Evolutionary conservation across 2,113 vertebrate genomes (phyloP), one percentile per base, ranked within the genome.

Genomic region (Coptodon rendalli): DNA sequence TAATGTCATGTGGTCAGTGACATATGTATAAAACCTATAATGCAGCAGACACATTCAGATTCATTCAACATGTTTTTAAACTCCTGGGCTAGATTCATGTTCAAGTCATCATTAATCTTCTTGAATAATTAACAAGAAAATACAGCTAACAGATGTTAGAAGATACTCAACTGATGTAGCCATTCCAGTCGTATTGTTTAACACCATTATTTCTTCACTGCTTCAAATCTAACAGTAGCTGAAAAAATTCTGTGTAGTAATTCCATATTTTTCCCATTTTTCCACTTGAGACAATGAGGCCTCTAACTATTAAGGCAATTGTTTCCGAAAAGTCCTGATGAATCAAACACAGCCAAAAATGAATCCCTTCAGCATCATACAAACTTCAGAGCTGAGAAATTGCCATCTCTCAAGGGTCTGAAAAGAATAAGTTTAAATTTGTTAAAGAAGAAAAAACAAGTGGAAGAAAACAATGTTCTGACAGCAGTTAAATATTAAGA

Each of bases 401-500:
- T 43, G 53, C 12, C 36, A 89, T 88, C 61, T 83, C 85, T 83
- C 81, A 63, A 38, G 59, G 36, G 59, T 68, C 78, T 50, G 27
- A 52, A 63, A 82, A 73, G 19, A 71, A 61, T n/a, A 56, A 43
- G 52, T 71, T 14, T 31, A 82, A 38, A 89, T 52, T 12, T 36
- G 82, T 53, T 24, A 61, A 29, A 36, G 6, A 66, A 56, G 12
- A 38, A 27, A 45, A 3, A 43, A 9, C 40, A 81, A 73, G 61
- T 66, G 50, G 11, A 76, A 59, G 59, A 85, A 86, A 38, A 89
- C 81, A 84, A 79, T 56, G 40, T n/a, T 34, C 83, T 43, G 80
- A 87, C 85, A 80, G 66, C 19, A 73, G 92, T 87, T 90, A 87
- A 83, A 90, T 86, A 86, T 91, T 89, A 19, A 89, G 17, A 63